A percentile compares a stretch with the other conserved stretches of the same genome.
Evolutionary conservation across 2,888 invertebrate genomes (phyloP).

Genomic region (Lasioglossum marginatum): DNA sequence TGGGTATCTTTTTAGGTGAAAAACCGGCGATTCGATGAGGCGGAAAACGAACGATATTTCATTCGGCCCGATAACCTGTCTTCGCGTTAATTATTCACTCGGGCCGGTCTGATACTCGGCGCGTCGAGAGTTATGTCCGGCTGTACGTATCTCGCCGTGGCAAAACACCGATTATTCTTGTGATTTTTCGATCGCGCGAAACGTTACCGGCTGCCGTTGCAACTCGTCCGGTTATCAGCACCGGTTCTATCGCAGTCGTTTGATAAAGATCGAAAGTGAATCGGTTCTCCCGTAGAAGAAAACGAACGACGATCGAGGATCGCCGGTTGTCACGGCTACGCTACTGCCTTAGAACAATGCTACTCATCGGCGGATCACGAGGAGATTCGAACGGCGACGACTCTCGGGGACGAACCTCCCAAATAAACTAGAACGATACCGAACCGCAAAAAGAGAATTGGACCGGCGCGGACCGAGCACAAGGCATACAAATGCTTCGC

Average conservation of each 20-base stretch:
- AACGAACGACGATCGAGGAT: not conserved
- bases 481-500: constrained; percentile 75
- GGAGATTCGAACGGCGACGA: constrained; percentile 6
- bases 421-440: constrained; percentile 74
- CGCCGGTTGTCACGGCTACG: constrained; percentile 36
- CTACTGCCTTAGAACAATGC: constrained; percentile 48
- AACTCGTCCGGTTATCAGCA: not conserved
- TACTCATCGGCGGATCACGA: constrained; percentile 37
- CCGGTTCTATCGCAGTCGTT: not conserved
- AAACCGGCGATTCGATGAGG: constrained; percentile 22
- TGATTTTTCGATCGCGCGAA: not conserved
- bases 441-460: constrained; percentile 70
- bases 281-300: not conserved
- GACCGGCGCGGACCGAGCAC: constrained; percentile 57
- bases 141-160: not conserved
- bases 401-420: constrained; percentile 45
- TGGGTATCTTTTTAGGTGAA: constrained; percentile 13
- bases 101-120: not conserved
- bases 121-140: not conserved
- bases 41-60: constrained; percentile 42
- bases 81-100: constrained; percentile 34
- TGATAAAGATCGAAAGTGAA: not conserved
- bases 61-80: constrained; percentile 25
- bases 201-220: not conserved
- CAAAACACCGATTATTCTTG: constrained; percentile 1